Conservation (phyloP, 2,888 invertebrate genomes). For the Dolichopus griseipennis region DNA sequence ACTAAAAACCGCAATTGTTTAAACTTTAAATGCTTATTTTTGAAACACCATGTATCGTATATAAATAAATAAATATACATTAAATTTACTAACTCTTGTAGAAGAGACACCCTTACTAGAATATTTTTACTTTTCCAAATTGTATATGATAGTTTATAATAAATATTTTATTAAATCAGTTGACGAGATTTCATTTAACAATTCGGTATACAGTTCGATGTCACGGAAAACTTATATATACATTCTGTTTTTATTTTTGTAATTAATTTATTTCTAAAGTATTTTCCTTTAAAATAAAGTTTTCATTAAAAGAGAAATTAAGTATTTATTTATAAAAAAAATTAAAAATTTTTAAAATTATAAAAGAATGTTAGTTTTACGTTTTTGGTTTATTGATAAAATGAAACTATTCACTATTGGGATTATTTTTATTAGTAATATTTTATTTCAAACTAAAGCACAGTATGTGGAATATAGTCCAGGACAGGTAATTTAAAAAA, state of each 20-base stretch:
- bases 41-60: neutral
- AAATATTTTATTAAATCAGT: neutral
- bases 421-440: neutral
- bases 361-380: slow-evolving; percentile 2
- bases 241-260: too few species aligned
- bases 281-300: too few species aligned
- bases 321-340: neutral
- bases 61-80: neutral
- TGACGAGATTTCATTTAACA: neutral
- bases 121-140: too few species aligned
- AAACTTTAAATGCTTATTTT: neutral
- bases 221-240: neutral
- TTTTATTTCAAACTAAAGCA: neutral
- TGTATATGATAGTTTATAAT: neutral
- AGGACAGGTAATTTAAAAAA: slow-evolving; percentile 2
- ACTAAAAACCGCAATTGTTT: too few species aligned
- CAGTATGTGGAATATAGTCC: slow-evolving; percentile 9
- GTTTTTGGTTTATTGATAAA: slow-evolving; percentile 1
- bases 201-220: neutral
- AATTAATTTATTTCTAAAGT: too few species aligned
- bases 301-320: too few species aligned
- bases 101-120: neutral
- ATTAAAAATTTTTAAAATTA: neutral
- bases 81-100: neutral
- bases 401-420: neutral